A percentile compares a stretch with the other conserved stretches of the same genome.
Evolutionary conservation across 1,140 invertebrate genomes (phyloP).

Genomic region (Mylabris phalerata): DNA sequence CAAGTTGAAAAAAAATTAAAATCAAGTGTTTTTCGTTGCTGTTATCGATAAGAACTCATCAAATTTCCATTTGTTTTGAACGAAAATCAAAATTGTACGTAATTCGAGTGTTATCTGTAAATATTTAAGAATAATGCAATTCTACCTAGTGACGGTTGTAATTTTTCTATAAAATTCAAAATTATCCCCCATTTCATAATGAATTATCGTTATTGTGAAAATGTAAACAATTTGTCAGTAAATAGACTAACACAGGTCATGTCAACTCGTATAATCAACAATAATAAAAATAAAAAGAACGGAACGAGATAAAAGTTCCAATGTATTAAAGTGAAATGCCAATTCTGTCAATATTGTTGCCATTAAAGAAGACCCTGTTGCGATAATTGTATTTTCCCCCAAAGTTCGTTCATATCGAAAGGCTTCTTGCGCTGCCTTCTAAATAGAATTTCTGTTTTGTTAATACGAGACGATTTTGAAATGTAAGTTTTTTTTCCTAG

Average conservation of each 20-base stretch:
- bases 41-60: no score
- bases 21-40: no score
- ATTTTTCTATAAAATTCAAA: neutral
- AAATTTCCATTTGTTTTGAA: no score
- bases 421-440: slow-evolving; percentile 1
- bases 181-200: neutral
- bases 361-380: slow-evolving; percentile 5
- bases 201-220: no score
- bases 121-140: neutral
- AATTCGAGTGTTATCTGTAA: no score
- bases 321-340: slow-evolving; percentile 8
- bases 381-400: slow-evolving; percentile 10
- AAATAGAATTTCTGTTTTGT: no score
- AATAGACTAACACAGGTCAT: slow-evolving; percentile 6
- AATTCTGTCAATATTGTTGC: slow-evolving; percentile 11
- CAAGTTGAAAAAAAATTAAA: no score
- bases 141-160: neutral
- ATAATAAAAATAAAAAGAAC: no score
- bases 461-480: no score
- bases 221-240: neutral
- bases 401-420: slow-evolving; percentile 3
- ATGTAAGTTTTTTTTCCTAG: no score
- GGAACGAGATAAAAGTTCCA: neutral
- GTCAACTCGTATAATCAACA: slow-evolving; percentile 1
- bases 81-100: no score